phyloP scores from a whole-genome alignment of 2,797 vertebrate genomes.

The Adrianichthys oophorus region DNA sequence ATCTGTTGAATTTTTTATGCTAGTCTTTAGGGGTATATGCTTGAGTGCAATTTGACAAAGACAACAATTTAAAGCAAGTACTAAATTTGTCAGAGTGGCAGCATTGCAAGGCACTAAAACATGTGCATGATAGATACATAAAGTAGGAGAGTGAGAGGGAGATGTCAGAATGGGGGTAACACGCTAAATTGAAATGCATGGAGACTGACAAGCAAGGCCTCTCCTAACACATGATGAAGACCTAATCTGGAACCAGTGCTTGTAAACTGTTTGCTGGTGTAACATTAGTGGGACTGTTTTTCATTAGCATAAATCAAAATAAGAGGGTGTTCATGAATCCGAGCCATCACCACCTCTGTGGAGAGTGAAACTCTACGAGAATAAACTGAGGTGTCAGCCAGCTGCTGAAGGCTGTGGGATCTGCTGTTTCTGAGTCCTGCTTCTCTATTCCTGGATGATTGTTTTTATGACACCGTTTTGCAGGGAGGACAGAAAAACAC shows the following conservation, averaged over 20 bases:
- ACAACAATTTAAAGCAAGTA: not conserved
- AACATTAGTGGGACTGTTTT: constrained; percentile 7
- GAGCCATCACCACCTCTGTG: constrained; percentile 17
- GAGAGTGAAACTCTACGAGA: constrained; percentile 24
- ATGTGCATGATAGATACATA: not conserved
- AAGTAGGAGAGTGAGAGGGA: not conserved
- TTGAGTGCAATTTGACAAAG: not conserved
- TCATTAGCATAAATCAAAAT: constrained; percentile 20
- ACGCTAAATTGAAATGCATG: not conserved
- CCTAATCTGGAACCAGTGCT: not conserved
- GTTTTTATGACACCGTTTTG: not conserved
- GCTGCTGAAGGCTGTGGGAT: constrained; percentile 17
- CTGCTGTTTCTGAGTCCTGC: constrained; percentile 12
- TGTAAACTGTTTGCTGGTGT: constrained; percentile 4
- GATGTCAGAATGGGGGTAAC: not conserved
- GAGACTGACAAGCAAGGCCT: not conserved
- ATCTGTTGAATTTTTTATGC: not conserved
- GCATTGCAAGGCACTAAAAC: not conserved
- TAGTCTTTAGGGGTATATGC: not conserved
- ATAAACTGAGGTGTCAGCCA: constrained; percentile 23
- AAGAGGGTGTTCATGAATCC: constrained; percentile 8
- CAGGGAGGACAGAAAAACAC: not conserved
- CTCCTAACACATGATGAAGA: not conserved
- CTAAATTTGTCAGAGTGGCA: not conserved
- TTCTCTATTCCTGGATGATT: not conserved